These are phyloP conservation scores for Drosophila eugracilis DNA, from an alignment of 1,140 invertebrate genomes.

Conservation along the genomic window DNA sequence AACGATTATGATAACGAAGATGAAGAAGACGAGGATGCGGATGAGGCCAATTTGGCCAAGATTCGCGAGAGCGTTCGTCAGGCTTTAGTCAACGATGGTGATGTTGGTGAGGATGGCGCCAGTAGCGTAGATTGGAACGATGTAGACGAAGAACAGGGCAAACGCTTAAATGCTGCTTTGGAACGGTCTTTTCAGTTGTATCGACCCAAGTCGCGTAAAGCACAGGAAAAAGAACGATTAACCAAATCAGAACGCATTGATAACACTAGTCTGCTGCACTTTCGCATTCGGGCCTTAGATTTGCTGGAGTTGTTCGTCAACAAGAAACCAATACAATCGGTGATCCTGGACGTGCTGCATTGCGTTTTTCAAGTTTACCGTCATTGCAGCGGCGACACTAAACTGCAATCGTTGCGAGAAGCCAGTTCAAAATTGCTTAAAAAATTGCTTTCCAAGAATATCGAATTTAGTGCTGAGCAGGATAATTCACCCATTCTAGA, in stretches of 20 bases:
- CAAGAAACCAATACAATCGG: slow-evolving; percentile 29
- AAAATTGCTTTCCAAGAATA: slow-evolving; percentile 25
- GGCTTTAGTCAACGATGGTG: slow-evolving; percentile 30
- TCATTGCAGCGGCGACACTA: slow-evolving; percentile 6
- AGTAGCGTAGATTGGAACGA: slow-evolving; percentile 90
- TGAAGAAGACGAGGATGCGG: slow-evolving; percentile 6
- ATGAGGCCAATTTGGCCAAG: slow-evolving; percentile 27
- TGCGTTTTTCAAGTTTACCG: slow-evolving; percentile 40
- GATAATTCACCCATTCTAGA: slow-evolving; percentile 30
- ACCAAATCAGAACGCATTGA: slow-evolving; percentile 64
- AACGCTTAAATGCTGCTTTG: slow-evolving; percentile 89
- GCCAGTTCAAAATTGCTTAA: slow-evolving; percentile 50
- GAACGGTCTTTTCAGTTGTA: slow-evolving; percentile 89
- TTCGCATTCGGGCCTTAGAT: slow-evolving; percentile 58
- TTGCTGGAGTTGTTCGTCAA: slow-evolving; percentile 43
- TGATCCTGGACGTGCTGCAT: slow-evolving; percentile 33
- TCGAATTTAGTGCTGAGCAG: neutral
- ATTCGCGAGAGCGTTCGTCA: slow-evolving; percentile 61
- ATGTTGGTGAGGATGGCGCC: slow-evolving; percentile 23
- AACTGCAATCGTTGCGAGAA: slow-evolving; percentile 41
- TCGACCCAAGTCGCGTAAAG: slow-evolving; percentile 68
- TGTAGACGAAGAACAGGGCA: slow-evolving; percentile 91
- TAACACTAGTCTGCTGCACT: slow-evolving; percentile 54
- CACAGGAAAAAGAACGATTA: slow-evolving; percentile 37
- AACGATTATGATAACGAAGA: slow-evolving; percentile 16